These are phyloP conservation scores for Pleuronectes platessa DNA, from an alignment of 2,113 vertebrate species.

Conservation along the genomic window DNA sequence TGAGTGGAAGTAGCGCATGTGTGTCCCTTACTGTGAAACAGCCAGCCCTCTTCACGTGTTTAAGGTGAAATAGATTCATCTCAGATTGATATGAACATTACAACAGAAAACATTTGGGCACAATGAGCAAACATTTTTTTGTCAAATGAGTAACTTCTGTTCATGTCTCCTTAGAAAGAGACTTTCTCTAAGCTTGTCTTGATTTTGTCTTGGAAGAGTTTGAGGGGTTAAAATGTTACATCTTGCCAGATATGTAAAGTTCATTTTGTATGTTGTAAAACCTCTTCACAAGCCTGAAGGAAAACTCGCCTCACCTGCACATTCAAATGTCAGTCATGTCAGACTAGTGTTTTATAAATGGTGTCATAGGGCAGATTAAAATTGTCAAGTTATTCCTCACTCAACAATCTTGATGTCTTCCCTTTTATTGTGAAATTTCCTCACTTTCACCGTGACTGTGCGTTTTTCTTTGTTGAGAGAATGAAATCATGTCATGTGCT, in stretches of 20 bases:
- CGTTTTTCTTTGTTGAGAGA: conserved; percentile 20
- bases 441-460: conserved; percentile 37
- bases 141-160: too few species aligned
- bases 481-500: background rate
- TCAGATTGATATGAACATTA: too few species aligned
- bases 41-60: too few species aligned
- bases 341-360: background rate
- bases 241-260: background rate
- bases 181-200: too few species aligned
- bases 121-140: too few species aligned
- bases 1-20: too few species aligned
- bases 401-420: background rate
- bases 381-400: background rate
- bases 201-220: too few species aligned
- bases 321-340: background rate
- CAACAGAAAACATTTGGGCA: too few species aligned
- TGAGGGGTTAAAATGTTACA: too few species aligned
- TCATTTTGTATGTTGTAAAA: background rate
- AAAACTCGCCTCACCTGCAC: background rate
- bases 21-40: too few species aligned
- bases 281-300: background rate
- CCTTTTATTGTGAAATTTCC: background rate
- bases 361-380: background rate
- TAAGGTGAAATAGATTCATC: too few species aligned
- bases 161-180: too few species aligned